Percentiles rank a stretch among this genome's conserved stretches.
phyloP scores from a whole-genome alignment of 2,797 vertebrate genomes.

The Gymnothorax reevesii region DNA sequence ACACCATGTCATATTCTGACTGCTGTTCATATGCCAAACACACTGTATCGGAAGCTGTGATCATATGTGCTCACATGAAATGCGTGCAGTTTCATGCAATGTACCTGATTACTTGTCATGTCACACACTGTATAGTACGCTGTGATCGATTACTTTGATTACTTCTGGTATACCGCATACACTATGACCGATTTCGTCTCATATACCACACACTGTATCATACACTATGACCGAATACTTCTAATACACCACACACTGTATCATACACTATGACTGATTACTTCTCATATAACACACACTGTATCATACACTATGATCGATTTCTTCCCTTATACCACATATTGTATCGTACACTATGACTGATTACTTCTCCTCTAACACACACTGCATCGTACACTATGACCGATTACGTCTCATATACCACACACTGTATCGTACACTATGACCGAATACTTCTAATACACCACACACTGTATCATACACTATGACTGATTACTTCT shows the following conservation, averaged over 20 bases:
- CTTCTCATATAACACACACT: neutral
- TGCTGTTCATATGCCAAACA: neutral
- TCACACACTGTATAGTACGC: conserved; percentile 41
- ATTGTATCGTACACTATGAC: neutral
- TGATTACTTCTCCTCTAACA: neutral
- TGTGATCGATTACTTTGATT: neutral
- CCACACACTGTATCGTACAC: neutral
- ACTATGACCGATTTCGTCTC: neutral
- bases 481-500: neutral
- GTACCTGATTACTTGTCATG: neutral
- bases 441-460: neutral
- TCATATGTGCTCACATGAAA: neutral
- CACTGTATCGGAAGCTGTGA: neutral
- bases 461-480: neutral
- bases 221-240: neutral
- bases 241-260: neutral
- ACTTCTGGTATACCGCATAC: neutral
- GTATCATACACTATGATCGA: neutral
- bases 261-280: neutral
- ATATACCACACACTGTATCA: neutral
- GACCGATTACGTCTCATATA: neutral
- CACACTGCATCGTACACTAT: no score
- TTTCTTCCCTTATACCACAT: neutral
- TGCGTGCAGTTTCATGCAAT: neutral
- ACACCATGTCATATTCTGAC: conserved; percentile 40